phyloP scores from a whole-genome alignment of 2,888 invertebrate species.

The Junonia oenone region DNA sequence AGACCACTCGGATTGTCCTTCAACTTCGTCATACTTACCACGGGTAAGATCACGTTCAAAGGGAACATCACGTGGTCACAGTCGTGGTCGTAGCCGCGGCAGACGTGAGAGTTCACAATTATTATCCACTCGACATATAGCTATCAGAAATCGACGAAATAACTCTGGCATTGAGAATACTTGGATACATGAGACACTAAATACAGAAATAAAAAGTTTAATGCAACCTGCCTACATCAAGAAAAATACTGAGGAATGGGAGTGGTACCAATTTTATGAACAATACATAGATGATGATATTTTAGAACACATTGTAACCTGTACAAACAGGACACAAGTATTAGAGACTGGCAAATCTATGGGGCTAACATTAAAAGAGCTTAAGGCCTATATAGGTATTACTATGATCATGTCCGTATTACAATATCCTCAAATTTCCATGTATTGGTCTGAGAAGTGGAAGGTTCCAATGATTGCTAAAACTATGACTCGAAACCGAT shows the following conservation, averaged over 20 bases:
- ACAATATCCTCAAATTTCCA: neutral
- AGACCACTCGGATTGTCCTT: neutral
- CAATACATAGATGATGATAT: neutral
- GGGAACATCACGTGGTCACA: neutral
- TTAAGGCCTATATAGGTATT: neutral
- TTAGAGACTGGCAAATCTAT: neutral
- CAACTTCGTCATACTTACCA: no score
- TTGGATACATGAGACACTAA: neutral
- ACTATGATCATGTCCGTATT: neutral
- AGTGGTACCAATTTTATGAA: neutral
- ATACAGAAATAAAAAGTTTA: neutral
- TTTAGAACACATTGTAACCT: neutral
- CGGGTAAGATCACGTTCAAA: no score
- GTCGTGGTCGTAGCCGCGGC: no score
- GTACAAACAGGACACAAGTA: neutral
- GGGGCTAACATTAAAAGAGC: neutral
- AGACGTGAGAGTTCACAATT: neutral
- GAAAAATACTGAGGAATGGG: neutral
- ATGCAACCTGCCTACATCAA: neutral
- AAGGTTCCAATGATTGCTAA: neutral
- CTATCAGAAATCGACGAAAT: neutral
- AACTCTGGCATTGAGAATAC: neutral
- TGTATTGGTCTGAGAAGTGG: neutral
- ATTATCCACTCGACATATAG: neutral
- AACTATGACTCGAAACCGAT: neutral